Evolutionary conservation across 2,888 invertebrate genomes (phyloP).

Genomic region (Tromatobia lineatoria): DNA sequence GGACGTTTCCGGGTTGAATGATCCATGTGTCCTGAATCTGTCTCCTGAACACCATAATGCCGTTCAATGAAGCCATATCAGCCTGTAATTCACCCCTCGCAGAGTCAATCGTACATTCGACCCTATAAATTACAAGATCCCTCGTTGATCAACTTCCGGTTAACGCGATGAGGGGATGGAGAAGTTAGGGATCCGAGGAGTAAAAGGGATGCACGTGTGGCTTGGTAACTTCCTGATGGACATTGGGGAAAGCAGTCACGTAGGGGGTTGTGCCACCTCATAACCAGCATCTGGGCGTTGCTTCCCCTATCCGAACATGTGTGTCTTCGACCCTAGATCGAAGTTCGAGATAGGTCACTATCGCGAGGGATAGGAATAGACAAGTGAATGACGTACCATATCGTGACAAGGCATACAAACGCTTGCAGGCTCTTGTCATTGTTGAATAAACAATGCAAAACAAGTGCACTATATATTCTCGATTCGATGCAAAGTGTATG

Average conservation of each 20-base stretch:
- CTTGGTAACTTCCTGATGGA: conserved; percentile 63
- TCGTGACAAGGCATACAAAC: conserved; percentile 13
- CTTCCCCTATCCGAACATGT: conserved; percentile 38
- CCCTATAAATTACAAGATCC: conserved; percentile 57
- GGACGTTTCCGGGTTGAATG: not conserved
- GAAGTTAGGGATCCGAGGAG: conserved; percentile 25
- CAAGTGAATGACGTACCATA: not conserved
- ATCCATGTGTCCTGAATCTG: not conserved
- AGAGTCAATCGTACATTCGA: conserved; percentile 51
- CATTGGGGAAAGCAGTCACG: conserved; percentile 55
- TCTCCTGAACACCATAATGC: not conserved
- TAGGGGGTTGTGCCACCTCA: conserved; percentile 41
- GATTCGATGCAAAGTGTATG: too few relatives aligned
- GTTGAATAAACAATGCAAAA: not conserved
- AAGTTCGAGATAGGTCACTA: conserved; percentile 28
- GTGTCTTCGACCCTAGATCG: conserved; percentile 25
- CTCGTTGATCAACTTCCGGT: conserved; percentile 63
- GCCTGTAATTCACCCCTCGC: conserved; percentile 11
- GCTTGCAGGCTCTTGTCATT: not conserved
- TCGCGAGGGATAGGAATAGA: conserved; percentile 58
- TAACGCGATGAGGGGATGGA: conserved; percentile 45
- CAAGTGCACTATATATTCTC: too few relatives aligned
- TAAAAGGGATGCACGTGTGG: conserved; percentile 49
- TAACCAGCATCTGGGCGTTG: conserved; percentile 46
- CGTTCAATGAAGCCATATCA: not conserved